Conservation (phyloP, 2,797 vertebrate genomes). For the Garrulus glandarius region DNA sequence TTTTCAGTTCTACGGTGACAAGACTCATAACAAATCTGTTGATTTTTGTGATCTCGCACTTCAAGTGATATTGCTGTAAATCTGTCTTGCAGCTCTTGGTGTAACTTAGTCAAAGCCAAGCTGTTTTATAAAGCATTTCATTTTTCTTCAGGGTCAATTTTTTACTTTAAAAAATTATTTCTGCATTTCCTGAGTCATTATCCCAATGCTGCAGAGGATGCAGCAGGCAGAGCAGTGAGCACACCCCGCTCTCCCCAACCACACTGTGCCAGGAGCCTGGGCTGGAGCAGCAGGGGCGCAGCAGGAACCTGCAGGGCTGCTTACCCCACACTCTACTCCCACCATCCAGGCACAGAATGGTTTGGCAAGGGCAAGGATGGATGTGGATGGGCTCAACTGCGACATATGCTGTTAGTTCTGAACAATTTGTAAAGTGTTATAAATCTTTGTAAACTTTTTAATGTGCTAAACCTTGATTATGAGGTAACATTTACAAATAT, state of each 20-base stretch:
- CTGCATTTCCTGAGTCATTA: conserved; percentile 19
- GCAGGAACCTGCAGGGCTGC: not conserved
- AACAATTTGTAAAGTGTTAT: conserved; percentile 37
- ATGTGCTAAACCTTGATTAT: conserved; percentile 64
- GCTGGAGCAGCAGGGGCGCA: not conserved
- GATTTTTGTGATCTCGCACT: not conserved
- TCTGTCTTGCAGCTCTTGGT: conserved; percentile 5
- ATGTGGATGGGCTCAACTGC: not conserved
- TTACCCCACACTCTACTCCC: not conserved
- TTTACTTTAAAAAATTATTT: not conserved
- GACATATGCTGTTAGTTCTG: not conserved
- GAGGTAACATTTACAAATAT: conserved; percentile 60
- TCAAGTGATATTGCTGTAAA: conserved; percentile 1
- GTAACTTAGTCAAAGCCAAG: not conserved
- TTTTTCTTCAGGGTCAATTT: conserved; percentile 46
- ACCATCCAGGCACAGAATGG: not conserved
- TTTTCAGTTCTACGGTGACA: not conserved
- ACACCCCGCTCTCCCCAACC: rapidly evolving
- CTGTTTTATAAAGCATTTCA: not conserved
- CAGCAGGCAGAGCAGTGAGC: not conserved
- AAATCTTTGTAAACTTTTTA: conserved; percentile 68
- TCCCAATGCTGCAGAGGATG: conserved; percentile 16
- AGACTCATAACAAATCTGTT: not conserved
- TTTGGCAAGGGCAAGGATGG: not conserved
- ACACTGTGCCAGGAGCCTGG: not conserved